Evolutionary conservation across 2,113 vertebrate species (phyloP).

Genomic region (Scopus umbretta): DNA sequence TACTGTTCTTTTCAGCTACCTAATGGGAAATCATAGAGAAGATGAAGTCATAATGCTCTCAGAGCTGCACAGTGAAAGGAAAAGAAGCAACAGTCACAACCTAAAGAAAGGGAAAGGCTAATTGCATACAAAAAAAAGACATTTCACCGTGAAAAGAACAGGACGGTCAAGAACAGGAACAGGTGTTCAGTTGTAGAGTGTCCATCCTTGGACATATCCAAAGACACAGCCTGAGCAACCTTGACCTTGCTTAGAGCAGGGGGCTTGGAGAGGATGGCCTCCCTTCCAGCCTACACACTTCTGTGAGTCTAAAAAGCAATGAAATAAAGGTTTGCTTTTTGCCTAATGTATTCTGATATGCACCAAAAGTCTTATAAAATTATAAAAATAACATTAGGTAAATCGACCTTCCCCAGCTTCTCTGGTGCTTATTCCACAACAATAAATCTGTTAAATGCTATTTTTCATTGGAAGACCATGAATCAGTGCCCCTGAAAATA

Average conservation of each 20-base stretch:
- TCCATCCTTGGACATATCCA: not conserved
- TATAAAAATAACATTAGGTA: not conserved
- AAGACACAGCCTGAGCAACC: not conserved
- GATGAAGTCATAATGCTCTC: not conserved
- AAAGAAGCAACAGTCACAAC: not conserved
- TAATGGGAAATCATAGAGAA: not conserved
- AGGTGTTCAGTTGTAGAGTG: not conserved
- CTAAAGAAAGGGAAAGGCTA: not conserved
- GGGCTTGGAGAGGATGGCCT: not conserved
- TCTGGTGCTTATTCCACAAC: not conserved
- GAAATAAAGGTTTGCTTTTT: not conserved
- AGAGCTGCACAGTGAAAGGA: not conserved
- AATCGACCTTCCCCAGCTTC: not conserved
- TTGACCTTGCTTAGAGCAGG: not conserved
- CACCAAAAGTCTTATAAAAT: not conserved
- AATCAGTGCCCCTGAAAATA: constrained; percentile 25
- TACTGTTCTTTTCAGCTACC: not conserved
- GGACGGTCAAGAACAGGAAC: not conserved
- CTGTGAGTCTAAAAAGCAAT: not conserved
- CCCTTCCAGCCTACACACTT: not conserved
- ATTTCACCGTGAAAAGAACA: not conserved
- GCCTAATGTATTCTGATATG: not conserved
- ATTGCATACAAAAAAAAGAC: not conserved
- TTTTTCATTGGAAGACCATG: not conserved
- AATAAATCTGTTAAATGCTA: not conserved